phyloP scores from a whole-genome alignment of 2,113 vertebrate genomes.

The Ptychochromis oligacanthus region DNA sequence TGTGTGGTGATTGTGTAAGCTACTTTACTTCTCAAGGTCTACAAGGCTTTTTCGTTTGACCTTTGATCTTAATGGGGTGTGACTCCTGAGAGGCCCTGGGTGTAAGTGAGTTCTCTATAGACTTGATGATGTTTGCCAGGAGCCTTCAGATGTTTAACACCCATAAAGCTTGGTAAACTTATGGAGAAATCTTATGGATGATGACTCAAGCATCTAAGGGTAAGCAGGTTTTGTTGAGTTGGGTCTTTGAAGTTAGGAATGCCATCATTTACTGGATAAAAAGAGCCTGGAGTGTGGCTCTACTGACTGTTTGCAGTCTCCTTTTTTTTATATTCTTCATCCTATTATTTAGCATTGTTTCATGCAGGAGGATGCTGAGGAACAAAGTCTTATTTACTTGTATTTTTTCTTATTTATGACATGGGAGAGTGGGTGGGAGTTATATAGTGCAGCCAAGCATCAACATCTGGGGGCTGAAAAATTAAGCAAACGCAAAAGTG shows the following conservation, averaged over 20 bases:
- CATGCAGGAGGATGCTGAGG: neutral
- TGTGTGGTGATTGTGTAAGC: neutral
- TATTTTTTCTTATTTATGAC: neutral
- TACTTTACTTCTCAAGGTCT: neutral
- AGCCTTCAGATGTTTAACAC: constrained; percentile 31
- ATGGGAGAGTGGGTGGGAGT: neutral
- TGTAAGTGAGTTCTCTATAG: constrained; percentile 8
- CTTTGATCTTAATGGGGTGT: constrained; percentile 51
- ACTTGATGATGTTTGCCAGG: constrained; percentile 51
- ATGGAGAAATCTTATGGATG: neutral
- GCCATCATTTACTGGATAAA: neutral
- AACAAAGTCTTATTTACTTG: neutral
- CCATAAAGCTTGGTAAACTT: constrained; percentile 11
- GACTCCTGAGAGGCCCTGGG: neutral
- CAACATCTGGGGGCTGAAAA: neutral
- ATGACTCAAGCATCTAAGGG: neutral
- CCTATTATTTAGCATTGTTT: neutral
- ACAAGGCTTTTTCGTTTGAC: constrained; percentile 37
- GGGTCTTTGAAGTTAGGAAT: constrained; percentile 46
- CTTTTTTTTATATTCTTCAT: neutral
- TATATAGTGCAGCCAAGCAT: neutral
- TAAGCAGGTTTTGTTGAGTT: constrained; percentile 27
- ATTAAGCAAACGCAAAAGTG: neutral
- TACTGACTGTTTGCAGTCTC: neutral
- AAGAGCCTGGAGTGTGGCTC: neutral